phyloP scores from a whole-genome alignment of 2,888 invertebrate species.

The Tinea pellionella region DNA sequence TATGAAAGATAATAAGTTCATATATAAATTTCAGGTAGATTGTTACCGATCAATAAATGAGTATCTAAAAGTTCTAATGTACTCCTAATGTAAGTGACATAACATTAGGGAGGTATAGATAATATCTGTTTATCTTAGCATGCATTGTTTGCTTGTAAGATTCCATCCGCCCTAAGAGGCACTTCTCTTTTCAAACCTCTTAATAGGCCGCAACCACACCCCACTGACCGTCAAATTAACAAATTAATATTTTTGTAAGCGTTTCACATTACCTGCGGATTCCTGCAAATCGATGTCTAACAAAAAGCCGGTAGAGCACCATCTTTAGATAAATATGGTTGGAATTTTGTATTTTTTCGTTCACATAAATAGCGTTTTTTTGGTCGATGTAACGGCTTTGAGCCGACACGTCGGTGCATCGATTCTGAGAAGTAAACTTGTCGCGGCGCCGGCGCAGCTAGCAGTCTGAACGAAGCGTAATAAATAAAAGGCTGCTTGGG shows the following conservation, averaged over 20 bases:
- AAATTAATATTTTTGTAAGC: constrained; percentile 48
- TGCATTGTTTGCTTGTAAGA: neutral
- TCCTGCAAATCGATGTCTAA: constrained; percentile 53
- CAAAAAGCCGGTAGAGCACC: constrained; percentile 59
- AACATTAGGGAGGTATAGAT: too few relatives aligned
- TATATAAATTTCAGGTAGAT: too few relatives aligned
- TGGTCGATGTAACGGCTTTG: constrained; percentile 54
- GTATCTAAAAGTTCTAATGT: too few relatives aligned
- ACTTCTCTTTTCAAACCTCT: constrained; percentile 16
- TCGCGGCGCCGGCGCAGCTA: constrained; percentile 52
- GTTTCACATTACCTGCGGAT: constrained; percentile 51
- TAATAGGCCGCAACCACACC: constrained; percentile 37
- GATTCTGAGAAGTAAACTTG: constrained; percentile 59
- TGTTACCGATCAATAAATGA: too few relatives aligned
- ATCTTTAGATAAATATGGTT: constrained; percentile 54
- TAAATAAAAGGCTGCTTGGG: constrained; percentile 66
- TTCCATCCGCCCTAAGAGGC: constrained; percentile 5
- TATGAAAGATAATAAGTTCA: too few relatives aligned
- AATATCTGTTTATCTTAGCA: neutral
- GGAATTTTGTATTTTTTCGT: constrained; percentile 58
- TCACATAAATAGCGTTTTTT: constrained; percentile 66
- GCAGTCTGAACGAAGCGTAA: constrained; percentile 36
- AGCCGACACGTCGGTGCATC: constrained; percentile 50
- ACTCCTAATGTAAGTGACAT: too few relatives aligned
- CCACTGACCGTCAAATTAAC: constrained; percentile 38